Evolutionary conservation across 2,113 vertebrate species (phyloP).

Genomic region (Erythrocercus mccallii): DNA sequence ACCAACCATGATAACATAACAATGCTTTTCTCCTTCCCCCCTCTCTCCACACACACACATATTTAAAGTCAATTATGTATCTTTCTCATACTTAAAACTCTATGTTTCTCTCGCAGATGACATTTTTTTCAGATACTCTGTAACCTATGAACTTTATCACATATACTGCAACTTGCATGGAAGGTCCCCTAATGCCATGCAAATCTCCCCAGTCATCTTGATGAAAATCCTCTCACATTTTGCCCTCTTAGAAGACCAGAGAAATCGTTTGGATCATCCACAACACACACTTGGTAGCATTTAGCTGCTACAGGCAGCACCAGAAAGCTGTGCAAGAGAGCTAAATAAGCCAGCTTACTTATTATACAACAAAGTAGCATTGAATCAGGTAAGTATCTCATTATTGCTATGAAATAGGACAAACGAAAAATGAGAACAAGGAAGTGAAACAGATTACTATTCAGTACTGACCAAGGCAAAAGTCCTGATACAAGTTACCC

Average conservation of each 20-base stretch:
- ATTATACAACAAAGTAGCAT: background rate
- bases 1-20: background rate
- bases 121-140: background rate
- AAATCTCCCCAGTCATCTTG: background rate
- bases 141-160: background rate
- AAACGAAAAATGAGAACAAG: background rate
- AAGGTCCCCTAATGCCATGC: accelerated
- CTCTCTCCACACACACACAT: too few relatives aligned
- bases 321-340: background rate
- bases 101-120: background rate
- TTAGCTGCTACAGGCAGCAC: background rate
- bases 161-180: background rate
- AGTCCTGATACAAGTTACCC: background rate
- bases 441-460: background rate
- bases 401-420: background rate
- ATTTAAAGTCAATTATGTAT: background rate
- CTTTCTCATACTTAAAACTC: background rate
- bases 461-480: background rate
- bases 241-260: background rate
- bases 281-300: background rate
- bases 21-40: background rate
- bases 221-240: background rate
- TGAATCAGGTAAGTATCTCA: background rate
- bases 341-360: background rate
- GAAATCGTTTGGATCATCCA: background rate